Base-by-base conservation (phyloP, 2,797 vertebrate species). In the Antrozous pallidus region DNA sequence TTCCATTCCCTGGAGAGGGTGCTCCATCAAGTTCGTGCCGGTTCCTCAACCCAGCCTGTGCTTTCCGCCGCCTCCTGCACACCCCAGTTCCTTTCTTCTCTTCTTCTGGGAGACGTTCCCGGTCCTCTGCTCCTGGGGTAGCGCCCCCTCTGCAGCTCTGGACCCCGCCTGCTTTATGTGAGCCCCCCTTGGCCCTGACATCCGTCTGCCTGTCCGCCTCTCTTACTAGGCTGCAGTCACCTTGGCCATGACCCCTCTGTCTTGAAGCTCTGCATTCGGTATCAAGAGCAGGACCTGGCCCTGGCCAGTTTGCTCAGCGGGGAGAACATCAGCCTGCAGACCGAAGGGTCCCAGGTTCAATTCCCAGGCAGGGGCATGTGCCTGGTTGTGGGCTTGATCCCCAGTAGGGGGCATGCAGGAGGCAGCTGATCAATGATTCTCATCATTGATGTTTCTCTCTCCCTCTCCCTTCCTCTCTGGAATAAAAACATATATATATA, bases 101-200 rank as follows among this genome's bases (percentile, higher is more conserved):
- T 54, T 45, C 61, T 54, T 47, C 56, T 22, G 0, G 8, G 78
- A 47, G 33, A 26, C 6, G 7, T 36, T 4, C n/a, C 38, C 16
- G 8, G 4, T 20, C 6, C 73, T 16, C 9, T 17, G 31, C 1
- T 3, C 20, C 42, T 16, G 20, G 45, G 6, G 33, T 38, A 12
- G 33, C 16, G 5, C 0, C 20, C 51, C 26, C 14, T 20, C 38
- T 11, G 20, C 56, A 3, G 3, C 42, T 14, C 58, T 3, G 9
- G 1, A 54, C 3, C 24, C 18, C 2, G 4, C 9, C 1, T 33
- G 10, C 13, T 49, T 65, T 40, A 8, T 10, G 2, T 0, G 1
- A 24, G n/a, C 17, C 36, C 10, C 33, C 9, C 51, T 54, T 20
- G 0, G 1, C 0, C 0, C 1, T 33, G 78, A n/a, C 31, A 2